Evolutionary conservation across 2,797 vertebrate species (phyloP), one percentile per base, ranked within the genome.

Genomic region (Apogon talboti): DNA sequence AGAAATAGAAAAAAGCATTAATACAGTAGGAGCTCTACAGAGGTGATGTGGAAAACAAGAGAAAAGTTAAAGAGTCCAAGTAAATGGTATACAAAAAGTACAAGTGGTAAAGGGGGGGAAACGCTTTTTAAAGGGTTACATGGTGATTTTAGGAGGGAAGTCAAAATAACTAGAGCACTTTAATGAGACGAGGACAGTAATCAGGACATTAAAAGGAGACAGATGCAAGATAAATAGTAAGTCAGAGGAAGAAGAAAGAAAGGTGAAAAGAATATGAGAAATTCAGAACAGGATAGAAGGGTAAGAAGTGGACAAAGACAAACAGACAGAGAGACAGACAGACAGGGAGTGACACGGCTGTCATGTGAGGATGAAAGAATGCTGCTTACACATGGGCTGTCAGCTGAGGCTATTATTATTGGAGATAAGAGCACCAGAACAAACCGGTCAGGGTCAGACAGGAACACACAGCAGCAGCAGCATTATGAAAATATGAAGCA

Each of bases 301-400:
- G 81, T 35, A 1, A 61, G 35, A 71, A 68, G 58, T 28, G 65
- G 40, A 66, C 2, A 28, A 71, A 71, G 24, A 60, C 57, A 67
- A 59, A 77, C 51, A 42, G 6, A 69, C 8, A 62, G 37, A 74
- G 2, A 33, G 41, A 60, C 16, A 43, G 44, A 49, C n/a, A 48
- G 43, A 71, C 54, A 66, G 68, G 19, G 55, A 77, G 60, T 66
- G 80, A 87, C 66, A 82, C 21, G 45, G 50, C 72, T 43, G 83
- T 93, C 92, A 92, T 92, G 91, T 91, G 91, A 91, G 82, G 49
- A 67, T 78, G 79, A 88, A 92, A 85, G 87, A 91, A 93, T 89
- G 91, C 89, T 89, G 91, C 78, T 83, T 87, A 77, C 82, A 89
- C 83, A 82, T 54, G 53, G 57, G 66, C 76, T 46, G 90, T 92